A percentile compares a stretch with the other conserved stretches of the same genome.
Conservation (phyloP, 1,140 invertebrate genomes). For the Bombus impatiens region DNA sequence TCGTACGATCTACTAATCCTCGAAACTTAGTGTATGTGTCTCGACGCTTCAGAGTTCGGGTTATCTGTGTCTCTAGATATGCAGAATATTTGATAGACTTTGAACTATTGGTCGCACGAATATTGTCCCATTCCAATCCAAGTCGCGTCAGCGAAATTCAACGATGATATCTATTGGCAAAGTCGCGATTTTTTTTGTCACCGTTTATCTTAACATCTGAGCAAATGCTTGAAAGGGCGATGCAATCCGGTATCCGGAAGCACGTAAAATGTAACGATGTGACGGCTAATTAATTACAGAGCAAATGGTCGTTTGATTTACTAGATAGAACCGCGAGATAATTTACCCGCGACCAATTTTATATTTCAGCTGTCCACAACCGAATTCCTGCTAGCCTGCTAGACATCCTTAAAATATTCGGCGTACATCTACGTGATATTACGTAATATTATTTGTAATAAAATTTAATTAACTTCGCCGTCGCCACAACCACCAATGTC, state of each 20-base stretch:
- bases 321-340: slow-evolving; percentile 33
- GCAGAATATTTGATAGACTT: not conserved
- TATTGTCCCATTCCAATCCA: not conserved
- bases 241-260: not conserved
- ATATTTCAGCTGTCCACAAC: slow-evolving; percentile 41
- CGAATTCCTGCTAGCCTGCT: slow-evolving; percentile 27
- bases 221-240: slow-evolving; percentile 34
- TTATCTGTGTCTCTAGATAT: too few species aligned
- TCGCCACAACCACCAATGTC: slow-evolving; percentile 59
- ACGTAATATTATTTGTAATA: slow-evolving; percentile 66
- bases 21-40: not conserved
- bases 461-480: slow-evolving; percentile 68
- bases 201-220: not conserved
- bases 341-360: slow-evolving; percentile 48
- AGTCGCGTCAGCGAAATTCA: not conserved
- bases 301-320: slow-evolving; percentile 24
- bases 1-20: not conserved
- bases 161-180: not conserved
- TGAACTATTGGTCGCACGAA: not conserved
- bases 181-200: not conserved
- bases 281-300: slow-evolving; percentile 52
- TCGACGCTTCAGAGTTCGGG: not conserved
- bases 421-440: slow-evolving; percentile 44
- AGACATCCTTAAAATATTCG: slow-evolving; percentile 3
- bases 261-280: slow-evolving; percentile 35